Conservation (phyloP, 2,113 vertebrate species). For the Scomber japonicus region DNA sequence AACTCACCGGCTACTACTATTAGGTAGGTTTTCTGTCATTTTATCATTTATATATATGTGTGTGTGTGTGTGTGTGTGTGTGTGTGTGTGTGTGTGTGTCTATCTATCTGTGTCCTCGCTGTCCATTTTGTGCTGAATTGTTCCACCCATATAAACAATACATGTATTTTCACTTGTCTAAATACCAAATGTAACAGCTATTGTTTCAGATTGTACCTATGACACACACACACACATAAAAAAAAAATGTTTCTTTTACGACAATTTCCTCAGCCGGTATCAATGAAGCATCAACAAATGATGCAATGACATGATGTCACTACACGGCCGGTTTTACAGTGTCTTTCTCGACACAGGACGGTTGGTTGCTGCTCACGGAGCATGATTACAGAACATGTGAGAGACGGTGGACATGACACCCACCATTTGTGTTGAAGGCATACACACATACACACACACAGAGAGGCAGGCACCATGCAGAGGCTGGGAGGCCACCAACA, state of each 20-base stretch:
- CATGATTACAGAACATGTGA: slow-evolving; percentile 55
- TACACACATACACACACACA: neutral
- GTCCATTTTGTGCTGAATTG: neutral
- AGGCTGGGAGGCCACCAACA: slow-evolving; percentile 29
- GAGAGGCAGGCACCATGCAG: slow-evolving; percentile 42
- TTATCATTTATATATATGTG: neutral
- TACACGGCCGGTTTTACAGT: neutral
- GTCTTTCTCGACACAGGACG: slow-evolving; percentile 22
- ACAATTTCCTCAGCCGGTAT: slow-evolving; percentile 2
- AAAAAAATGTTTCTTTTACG: neutral
- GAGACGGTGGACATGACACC: slow-evolving; percentile 1
- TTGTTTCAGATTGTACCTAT: neutral
- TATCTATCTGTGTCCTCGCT: neutral
- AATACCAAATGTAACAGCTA: neutral
- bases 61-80: slow-evolving; percentile 15
- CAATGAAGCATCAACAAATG: slow-evolving; percentile 22
- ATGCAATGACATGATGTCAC: slow-evolving; percentile 49
- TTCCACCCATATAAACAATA: neutral
- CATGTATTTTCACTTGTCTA: neutral
- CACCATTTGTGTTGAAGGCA: too few species aligned
- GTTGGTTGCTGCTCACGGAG: slow-evolving; percentile 18
- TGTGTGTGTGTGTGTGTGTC: slow-evolving; percentile 8
- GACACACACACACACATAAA: neutral
- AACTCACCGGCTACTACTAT: slow-evolving; percentile 93
- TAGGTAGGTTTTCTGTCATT: slow-evolving; percentile 86